Evolutionary conservation across 1,140 invertebrate genomes (phyloP).

Genomic region (Ceratina calcarata): DNA sequence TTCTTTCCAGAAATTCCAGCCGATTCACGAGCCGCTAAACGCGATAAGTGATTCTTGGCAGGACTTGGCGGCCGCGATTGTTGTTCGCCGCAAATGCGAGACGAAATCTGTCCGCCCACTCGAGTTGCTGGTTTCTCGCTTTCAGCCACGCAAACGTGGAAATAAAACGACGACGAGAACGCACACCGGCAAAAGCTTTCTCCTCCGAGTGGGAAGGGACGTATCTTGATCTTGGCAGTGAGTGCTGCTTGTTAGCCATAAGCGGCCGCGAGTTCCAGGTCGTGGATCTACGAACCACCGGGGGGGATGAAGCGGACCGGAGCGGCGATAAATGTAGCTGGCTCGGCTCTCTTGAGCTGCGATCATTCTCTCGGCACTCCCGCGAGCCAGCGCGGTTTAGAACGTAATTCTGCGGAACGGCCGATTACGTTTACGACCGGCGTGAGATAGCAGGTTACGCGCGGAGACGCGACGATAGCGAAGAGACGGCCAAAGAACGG

Average conservation of each 20-base stretch:
- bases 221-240: slow-evolving; percentile 67
- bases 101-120: slow-evolving; percentile 30
- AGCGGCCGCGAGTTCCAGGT: slow-evolving; percentile 52
- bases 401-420: slow-evolving; percentile 53
- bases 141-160: neutral
- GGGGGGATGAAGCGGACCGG: slow-evolving; percentile 20
- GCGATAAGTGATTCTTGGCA: slow-evolving; percentile 67
- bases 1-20: slow-evolving; percentile 19
- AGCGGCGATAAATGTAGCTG: slow-evolving; percentile 67
- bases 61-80: slow-evolving; percentile 34
- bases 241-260: slow-evolving; percentile 56
- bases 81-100: slow-evolving; percentile 25
- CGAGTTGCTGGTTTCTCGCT: slow-evolving; percentile 19
- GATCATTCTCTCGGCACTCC: slow-evolving; percentile 51
- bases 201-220: slow-evolving; percentile 30
- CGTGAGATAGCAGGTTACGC: slow-evolving; percentile 5
- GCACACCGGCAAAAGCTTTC: neutral
- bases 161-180: neutral
- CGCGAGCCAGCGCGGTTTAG: slow-evolving; percentile 47
- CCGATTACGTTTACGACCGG: slow-evolving; percentile 55
- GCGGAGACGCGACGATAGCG: slow-evolving; percentile 7
- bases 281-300: slow-evolving; percentile 43
- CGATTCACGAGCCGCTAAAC: slow-evolving; percentile 54
- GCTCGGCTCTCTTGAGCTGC: slow-evolving; percentile 55
- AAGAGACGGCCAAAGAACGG: neutral